Evolutionary conservation across 2,888 invertebrate genomes (phyloP).

Genomic region (Pasiphila rectangulata): DNA sequence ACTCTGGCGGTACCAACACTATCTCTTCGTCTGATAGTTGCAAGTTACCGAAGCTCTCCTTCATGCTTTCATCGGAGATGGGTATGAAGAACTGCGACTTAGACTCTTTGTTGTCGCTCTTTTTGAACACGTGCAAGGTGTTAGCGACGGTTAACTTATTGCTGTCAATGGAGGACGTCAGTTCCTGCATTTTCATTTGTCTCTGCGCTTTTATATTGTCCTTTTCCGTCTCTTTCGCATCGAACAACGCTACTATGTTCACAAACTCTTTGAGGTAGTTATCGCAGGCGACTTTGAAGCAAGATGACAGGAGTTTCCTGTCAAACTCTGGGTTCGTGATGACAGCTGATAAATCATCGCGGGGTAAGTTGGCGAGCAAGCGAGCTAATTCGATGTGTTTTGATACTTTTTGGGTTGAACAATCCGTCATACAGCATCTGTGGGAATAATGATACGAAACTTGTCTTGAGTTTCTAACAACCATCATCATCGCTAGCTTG

Average conservation of each 20-base stretch:
- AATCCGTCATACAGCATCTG: constrained; percentile 66
- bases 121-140: constrained; percentile 68
- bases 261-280: constrained; percentile 68
- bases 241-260: constrained; percentile 53
- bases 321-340: constrained; percentile 74
- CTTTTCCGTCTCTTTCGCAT: constrained; percentile 61
- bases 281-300: constrained; percentile 74
- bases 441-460: constrained; percentile 15
- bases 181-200: constrained; percentile 57
- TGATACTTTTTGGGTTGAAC: constrained; percentile 48
- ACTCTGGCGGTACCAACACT: constrained; percentile 59
- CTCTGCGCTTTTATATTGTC: constrained; percentile 54
- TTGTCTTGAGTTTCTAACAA: too few species aligned
- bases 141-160: constrained; percentile 69
- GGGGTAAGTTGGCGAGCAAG: constrained; percentile 55
- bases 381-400: constrained; percentile 61
- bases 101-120: constrained; percentile 66
- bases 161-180: constrained; percentile 65
- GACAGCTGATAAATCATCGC: constrained; percentile 66
- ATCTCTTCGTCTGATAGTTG: constrained; percentile 63
- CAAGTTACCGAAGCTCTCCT: constrained; percentile 65
- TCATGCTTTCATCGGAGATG: constrained; percentile 57
- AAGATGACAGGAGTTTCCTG: constrained; percentile 71
- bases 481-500: too few species aligned
- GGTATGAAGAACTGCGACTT: constrained; percentile 77